These are phyloP conservation scores for Xiphias gladius DNA, from an alignment of 2,113 vertebrate species.

Conservation along the genomic window DNA sequence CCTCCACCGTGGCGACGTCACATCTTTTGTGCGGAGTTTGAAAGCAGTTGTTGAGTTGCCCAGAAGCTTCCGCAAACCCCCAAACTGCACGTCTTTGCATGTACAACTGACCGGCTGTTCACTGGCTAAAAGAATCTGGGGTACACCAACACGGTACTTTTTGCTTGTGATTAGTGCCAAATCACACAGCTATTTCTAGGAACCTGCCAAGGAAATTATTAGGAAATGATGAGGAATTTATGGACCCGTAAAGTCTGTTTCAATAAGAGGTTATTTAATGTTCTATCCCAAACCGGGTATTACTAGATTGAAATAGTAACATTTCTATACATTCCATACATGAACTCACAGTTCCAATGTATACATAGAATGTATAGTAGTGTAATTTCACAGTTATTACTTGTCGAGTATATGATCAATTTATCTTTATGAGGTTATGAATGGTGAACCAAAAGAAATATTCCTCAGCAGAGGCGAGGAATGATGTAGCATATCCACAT, in stretches of 20 bases:
- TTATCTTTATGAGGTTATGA: neutral
- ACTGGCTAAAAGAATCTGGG: neutral
- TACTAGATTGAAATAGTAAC: conserved; percentile 29
- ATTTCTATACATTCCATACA: conserved; percentile 6
- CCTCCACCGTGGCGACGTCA: too few relatives aligned
- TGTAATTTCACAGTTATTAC: conserved; percentile 49
- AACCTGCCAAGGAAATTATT: neutral
- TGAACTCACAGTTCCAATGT: conserved; percentile 16
- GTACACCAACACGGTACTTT: neutral
- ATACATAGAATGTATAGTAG: conserved; percentile 16
- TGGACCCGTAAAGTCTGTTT: neutral
- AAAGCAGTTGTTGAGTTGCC: too few relatives aligned
- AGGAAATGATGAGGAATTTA: conserved; percentile 21
- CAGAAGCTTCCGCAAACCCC: too few relatives aligned
- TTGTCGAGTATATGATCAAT: conserved; percentile 48
- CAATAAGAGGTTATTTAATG: neutral
- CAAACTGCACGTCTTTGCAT: neutral
- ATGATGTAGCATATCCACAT: conserved; percentile 2
- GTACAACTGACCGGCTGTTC: too few relatives aligned
- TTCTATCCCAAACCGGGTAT: neutral
- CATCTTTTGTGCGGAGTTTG: too few relatives aligned
- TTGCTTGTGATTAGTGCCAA: neutral
- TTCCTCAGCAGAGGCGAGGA: conserved; percentile 10
- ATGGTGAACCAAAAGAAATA: neutral
- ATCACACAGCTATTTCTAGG: neutral